Base-by-base conservation (phyloP, 2,888 invertebrate genomes). In the Diaprepes abbreviatus region DNA sequence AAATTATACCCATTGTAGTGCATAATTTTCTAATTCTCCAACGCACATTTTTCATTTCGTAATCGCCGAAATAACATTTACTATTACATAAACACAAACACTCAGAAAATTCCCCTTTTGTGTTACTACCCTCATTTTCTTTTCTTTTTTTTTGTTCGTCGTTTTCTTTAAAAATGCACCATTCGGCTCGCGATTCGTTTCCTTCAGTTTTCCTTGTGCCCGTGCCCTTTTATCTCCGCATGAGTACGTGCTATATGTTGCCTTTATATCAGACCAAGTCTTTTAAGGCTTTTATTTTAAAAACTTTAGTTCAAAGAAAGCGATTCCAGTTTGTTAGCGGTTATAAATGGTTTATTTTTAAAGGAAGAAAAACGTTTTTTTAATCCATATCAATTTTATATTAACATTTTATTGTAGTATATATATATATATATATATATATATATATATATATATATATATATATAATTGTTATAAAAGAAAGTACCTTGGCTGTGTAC, bases 231-330 rank as follows among this genome's bases (percentile, higher is more conserved):
- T 57, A 57, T 57, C 38, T 57, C 40, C 38, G 57, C 24, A 36
- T 57, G 57, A 38, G 57, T 57, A 57, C 57, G 57, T 57, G 57
- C 40, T 57, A 24, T 38, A 38, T 38, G 57, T 38, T 19, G 38
- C 38, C 24, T 57, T 57, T 40, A 24, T 21, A 38, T 40, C 28
- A 28, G 28, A 16, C 14, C 21, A 9, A 38, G 38, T 24, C 19
- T 40, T 57, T 38, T 10, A 57, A 12, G 14, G 19, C 24, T 24
- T 57, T 57, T 40, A 57, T 57, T 57, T 57, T 57, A 57, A 38
- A 28, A 38, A 38, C 19, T 14, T 43, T 38, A 38, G 57, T 57
- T 57, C 57, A 57, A 57, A 57, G 38, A 14, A 57, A 57, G 38
- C 57, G 38, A 57, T 57, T 55, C 24, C 24, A 31, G 52, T 52